A percentile compares a stretch with the other conserved stretches of the same genome.
Conservation (phyloP, 2,113 vertebrate species). For the Deroptyus accipitrinus region DNA sequence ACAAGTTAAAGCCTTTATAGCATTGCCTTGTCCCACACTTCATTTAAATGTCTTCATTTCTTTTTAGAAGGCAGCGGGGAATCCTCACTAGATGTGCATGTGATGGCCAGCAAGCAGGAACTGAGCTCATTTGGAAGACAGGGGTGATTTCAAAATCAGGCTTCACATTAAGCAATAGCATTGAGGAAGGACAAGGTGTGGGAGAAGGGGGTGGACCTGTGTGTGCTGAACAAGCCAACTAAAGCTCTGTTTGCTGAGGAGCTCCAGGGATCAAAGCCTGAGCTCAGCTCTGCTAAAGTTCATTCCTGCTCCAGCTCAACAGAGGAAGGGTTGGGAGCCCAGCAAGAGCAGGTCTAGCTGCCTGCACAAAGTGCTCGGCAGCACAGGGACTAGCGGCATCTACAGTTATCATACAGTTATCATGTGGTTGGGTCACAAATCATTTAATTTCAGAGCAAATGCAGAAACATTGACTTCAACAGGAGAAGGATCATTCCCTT, state of each 20-base stretch:
- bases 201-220: background rate
- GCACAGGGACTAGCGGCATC: background rate
- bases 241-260: background rate
- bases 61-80: background rate
- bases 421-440: background rate
- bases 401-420: background rate
- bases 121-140: background rate
- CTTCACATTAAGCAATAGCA: background rate
- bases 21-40: background rate
- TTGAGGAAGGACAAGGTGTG: background rate
- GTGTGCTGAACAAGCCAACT: background rate
- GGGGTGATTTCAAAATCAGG: constrained; percentile 2
- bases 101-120: background rate
- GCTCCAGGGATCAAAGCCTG: background rate
- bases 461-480: background rate
- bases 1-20: background rate
- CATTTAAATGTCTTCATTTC: background rate
- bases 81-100: background rate
- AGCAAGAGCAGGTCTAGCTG: background rate
- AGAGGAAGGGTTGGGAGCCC: background rate
- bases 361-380: background rate
- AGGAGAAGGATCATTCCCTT: background rate
- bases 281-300: background rate
- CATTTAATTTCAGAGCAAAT: background rate
- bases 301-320: background rate